Conservation (phyloP, 2,113 vertebrate species). For the Eolophus roseicapilla region DNA sequence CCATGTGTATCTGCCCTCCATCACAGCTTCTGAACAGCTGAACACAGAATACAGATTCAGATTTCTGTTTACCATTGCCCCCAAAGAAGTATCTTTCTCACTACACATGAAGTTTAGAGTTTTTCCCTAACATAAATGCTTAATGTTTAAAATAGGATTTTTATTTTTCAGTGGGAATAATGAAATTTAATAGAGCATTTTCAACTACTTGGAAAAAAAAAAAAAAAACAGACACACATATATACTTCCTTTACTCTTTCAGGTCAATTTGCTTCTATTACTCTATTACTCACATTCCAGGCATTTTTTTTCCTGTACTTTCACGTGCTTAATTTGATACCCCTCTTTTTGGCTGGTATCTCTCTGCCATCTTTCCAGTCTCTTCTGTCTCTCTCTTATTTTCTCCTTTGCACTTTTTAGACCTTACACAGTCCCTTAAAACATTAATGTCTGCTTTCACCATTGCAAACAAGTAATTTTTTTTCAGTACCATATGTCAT, state of each 20-base stretch:
- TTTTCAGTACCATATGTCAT: background rate
- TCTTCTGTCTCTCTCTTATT: background rate
- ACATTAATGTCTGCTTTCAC: background rate
- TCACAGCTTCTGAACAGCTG: background rate
- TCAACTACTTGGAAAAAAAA: background rate
- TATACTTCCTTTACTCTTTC: background rate
- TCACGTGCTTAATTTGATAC: background rate
- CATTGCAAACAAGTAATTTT: background rate
- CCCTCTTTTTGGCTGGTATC: background rate
- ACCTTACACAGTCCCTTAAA: background rate
- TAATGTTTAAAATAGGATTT: background rate
- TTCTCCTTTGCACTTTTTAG: background rate
- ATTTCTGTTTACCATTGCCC: background rate
- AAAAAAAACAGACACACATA: background rate
- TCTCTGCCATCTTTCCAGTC: background rate
- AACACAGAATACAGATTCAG: background rate
- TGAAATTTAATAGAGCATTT: background rate
- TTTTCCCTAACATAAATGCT: background rate
- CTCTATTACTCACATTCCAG: background rate
- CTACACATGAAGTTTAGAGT: background rate
- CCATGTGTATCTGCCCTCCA: fast-evolving
- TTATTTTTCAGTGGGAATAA: background rate
- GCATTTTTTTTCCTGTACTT: background rate
- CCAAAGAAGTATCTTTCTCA: background rate
- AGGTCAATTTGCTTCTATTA: background rate